Evolutionary conservation across 1,140 invertebrate genomes (phyloP), one percentile per base, ranked within the genome.

Genomic region (Pygmarrhopalites habei): DNA sequence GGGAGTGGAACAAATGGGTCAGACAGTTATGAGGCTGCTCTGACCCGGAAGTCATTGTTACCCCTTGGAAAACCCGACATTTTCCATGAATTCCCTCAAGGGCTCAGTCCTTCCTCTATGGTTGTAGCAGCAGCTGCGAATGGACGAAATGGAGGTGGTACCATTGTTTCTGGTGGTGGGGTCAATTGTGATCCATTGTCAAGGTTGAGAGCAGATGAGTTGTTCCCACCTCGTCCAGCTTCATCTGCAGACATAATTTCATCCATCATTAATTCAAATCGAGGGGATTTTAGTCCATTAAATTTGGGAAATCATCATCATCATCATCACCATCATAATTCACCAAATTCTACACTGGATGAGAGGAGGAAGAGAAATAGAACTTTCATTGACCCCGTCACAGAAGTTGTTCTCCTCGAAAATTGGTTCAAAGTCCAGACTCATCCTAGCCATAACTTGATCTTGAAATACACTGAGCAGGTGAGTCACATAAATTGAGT

Each of bases 361-460:
- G 90, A 94, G 74, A 83, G 92, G 56, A 82, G 92, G 35, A 94
- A 95, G 76, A 83, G 95, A 35, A 97, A 96, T 76, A 83, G 95
- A 64, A 97, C 95, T n/a, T 98, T 98, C 75, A 98, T 98, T 69
- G 95, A 98, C 79, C 95, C 95, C 0, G 90, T 97, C 15, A 93
- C 92, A 25, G 95, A 98, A 81, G 95, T 98, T 49, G 95, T 95
- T 3, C 84, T 92, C 68, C 79, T 98, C 60, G 95, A 98, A 75
- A 89, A 67, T n/a, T 98, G 95, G 94, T 98, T 98, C 74, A 84
- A 86, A n/a, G 84, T 92, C 73, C 96, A 97, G 78, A 97, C 95
- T 28, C 95, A 98, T 79, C 95, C 94, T 43, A 94, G 92, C 68
- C 93, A 96, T 75, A 93, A 93, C 79, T 81, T 96, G 71, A 97